A percentile compares a stretch with the other conserved stretches of the same genome.
phyloP scores from a whole-genome alignment of 2,888 invertebrate species.

The Phaonia tiefii region DNA sequence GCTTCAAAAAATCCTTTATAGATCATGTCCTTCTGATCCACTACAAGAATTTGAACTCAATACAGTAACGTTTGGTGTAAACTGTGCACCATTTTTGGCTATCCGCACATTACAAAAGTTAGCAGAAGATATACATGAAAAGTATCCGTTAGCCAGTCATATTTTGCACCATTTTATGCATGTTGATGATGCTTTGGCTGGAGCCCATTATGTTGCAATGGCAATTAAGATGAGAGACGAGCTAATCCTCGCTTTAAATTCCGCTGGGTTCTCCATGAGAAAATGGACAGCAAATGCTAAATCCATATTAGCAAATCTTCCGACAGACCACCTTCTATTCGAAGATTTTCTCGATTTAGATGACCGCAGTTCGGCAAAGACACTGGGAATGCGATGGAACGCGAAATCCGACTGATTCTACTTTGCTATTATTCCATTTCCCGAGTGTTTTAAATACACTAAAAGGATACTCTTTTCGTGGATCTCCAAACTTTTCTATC shows the following conservation, averaged over 20 bases:
- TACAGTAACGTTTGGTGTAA: slow-evolving; percentile 60
- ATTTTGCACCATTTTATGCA: slow-evolving; percentile 56
- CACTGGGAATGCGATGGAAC: slow-evolving; percentile 58
- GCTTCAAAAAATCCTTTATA: slow-evolving; percentile 37
- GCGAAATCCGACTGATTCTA: no score
- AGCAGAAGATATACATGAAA: slow-evolving; percentile 42
- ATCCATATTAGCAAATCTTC: not conserved
- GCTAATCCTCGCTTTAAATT: slow-evolving; percentile 37
- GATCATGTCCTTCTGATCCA: not conserved
- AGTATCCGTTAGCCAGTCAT: slow-evolving; percentile 47
- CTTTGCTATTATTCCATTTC: no score
- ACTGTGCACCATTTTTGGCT: slow-evolving; percentile 62
- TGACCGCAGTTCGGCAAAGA: slow-evolving; percentile 47
- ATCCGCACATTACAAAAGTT: slow-evolving; percentile 59
- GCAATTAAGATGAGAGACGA: slow-evolving; percentile 30
- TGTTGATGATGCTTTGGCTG: slow-evolving; percentile 56
- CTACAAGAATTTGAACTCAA: slow-evolving; percentile 33
- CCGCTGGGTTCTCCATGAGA: slow-evolving; percentile 32
- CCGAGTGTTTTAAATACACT: no score
- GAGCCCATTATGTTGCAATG: slow-evolving; percentile 37
- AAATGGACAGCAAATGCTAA: slow-evolving; percentile 43
- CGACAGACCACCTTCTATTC: slow-evolving; percentile 28
- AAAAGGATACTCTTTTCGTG: no score
- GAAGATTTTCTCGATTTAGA: slow-evolving; percentile 56
- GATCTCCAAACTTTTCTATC: no score